Evolutionary conservation across 2,113 vertebrate species (phyloP).

Genomic region (Setophaga kirtlandii): DNA sequence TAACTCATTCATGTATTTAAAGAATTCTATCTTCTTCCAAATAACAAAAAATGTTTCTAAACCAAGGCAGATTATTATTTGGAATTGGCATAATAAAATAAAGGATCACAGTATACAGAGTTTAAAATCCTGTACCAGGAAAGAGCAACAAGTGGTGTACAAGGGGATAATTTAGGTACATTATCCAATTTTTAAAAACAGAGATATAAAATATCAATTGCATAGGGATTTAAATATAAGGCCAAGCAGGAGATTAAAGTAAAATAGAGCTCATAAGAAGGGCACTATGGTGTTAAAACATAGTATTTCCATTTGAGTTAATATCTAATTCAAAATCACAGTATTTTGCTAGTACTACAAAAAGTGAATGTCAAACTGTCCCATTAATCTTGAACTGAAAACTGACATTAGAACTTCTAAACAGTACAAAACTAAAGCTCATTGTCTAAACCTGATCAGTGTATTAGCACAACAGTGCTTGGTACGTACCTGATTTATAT

Average conservation of each 20-base stretch:
- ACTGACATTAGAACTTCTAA: slow-evolving; percentile 68
- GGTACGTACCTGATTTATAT: slow-evolving; percentile 80
- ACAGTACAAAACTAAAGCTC: slow-evolving; percentile 70
- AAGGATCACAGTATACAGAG: slow-evolving; percentile 77
- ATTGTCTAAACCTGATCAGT: slow-evolving; percentile 77
- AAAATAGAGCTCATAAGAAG: slow-evolving; percentile 73
- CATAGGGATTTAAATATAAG: slow-evolving; percentile 87
- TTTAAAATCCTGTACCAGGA: slow-evolving; percentile 71
- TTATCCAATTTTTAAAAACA: slow-evolving; percentile 69
- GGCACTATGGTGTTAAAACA: slow-evolving; percentile 79
- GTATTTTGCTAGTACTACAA: slow-evolving; percentile 80
- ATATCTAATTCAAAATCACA: slow-evolving; percentile 80
- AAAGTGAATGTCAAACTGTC: slow-evolving; percentile 75
- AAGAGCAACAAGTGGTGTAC: slow-evolving; percentile 71
- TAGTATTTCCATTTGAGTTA: slow-evolving; percentile 73
- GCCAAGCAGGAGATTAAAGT: slow-evolving; percentile 79
- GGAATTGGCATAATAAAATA: slow-evolving; percentile 67
- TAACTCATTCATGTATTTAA: slow-evolving; percentile 43
- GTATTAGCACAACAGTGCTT: slow-evolving; percentile 76
- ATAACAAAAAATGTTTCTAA: slow-evolving; percentile 52
- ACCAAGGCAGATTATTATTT: slow-evolving; percentile 56
- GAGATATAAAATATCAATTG: slow-evolving; percentile 80
- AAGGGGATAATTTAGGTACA: slow-evolving; percentile 65
- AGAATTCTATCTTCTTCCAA: slow-evolving; percentile 52
- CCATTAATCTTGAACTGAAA: slow-evolving; percentile 72